Conservation (phyloP, 2,113 vertebrate species). For the Tetraodon nigroviridis region DNA sequence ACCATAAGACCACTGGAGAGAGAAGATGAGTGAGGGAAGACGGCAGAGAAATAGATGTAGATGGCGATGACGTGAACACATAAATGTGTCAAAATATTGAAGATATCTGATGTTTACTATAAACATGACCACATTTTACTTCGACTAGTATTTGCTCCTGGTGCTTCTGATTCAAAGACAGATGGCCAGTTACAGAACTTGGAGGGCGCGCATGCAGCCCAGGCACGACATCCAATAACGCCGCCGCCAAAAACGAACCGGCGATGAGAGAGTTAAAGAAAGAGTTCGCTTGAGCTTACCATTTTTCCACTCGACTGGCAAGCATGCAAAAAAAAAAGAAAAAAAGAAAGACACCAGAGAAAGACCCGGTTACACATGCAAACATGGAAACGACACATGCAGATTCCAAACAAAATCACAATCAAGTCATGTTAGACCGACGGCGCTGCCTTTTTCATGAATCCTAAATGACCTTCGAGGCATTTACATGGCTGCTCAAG, state of each 20-base stretch:
- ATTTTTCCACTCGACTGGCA: conserved; percentile 95
- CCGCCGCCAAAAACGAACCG: conserved; percentile 34
- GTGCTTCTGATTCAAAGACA: conserved; percentile 30
- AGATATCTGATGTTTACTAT: background rate
- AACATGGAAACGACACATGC: conserved; percentile 66
- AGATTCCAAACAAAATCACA: conserved; percentile 46
- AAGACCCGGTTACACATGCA: conserved; percentile 78
- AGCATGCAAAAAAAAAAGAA: conserved; percentile 75
- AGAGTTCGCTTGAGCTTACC: conserved; percentile 81
- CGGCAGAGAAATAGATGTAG: conserved; percentile 19
- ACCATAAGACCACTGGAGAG: conserved; percentile 91
- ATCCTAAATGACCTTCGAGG: conserved; percentile 46
- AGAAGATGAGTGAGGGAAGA: conserved; percentile 33
- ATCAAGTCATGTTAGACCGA: conserved; percentile 56
- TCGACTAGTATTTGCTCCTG: background rate
- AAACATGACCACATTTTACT: conserved; percentile 4
- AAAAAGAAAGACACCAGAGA: conserved; percentile 72
- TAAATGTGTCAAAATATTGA: conserved; percentile 1
- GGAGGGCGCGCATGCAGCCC: conserved; percentile 31
- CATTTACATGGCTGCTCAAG: conserved; percentile 55
- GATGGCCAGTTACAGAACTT: conserved; percentile 21
- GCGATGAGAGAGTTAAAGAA: conserved; percentile 54
- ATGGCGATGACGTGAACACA: conserved; percentile 10
- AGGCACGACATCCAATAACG: conserved; percentile 31
- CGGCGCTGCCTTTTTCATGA: conserved; percentile 30